Evolutionary conservation across 2,888 invertebrate genomes (phyloP).

Genomic region (Hirtodrosophila alboralis): DNA sequence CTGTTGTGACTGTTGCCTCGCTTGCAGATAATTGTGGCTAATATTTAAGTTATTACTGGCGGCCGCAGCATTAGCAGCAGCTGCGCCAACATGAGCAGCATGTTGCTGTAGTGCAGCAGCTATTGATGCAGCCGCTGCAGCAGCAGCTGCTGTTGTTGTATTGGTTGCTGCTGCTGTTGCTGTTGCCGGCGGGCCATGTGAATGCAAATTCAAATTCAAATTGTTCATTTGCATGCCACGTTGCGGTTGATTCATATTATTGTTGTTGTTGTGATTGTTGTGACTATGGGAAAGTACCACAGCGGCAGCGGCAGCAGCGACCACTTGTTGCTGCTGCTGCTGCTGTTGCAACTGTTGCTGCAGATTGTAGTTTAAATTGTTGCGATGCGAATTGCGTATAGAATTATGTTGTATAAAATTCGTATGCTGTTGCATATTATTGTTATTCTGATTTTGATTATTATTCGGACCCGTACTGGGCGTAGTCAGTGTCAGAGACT

Average conservation of each 20-base stretch:
- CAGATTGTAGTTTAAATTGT: slow-evolving; percentile 80
- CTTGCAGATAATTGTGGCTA: slow-evolving; percentile 69
- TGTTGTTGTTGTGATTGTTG: slow-evolving; percentile 36
- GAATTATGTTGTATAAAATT: slow-evolving; percentile 82
- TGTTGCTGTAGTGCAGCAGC: slow-evolving; percentile 60
- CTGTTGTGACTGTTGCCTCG: slow-evolving; percentile 57
- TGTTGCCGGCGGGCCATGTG: slow-evolving; percentile 69
- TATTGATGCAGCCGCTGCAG: slow-evolving; percentile 62
- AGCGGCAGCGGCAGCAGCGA: slow-evolving; percentile 80
- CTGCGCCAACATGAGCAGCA: slow-evolving; percentile 56
- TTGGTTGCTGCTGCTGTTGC: slow-evolving; percentile 81
- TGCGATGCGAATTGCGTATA: slow-evolving; percentile 82
- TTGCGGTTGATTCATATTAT: slow-evolving; percentile 60
- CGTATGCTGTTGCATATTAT: slow-evolving; percentile 71
- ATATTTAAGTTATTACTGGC: slow-evolving; percentile 68
- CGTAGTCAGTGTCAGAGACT: slow-evolving; percentile 72
- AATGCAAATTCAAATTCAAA: slow-evolving; percentile 78
- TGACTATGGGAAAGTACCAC: slow-evolving; percentile 74
- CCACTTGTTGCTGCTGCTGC: slow-evolving; percentile 73
- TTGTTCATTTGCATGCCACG: slow-evolving; percentile 81
- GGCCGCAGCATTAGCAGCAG: slow-evolving; percentile 51
- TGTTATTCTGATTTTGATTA: slow-evolving; percentile 43
- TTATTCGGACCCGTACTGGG: slow-evolving; percentile 50
- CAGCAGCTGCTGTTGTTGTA: slow-evolving; percentile 71
- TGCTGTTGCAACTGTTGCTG: slow-evolving; percentile 76